phyloP scores from a whole-genome alignment of 2,797 vertebrate species.

The Nannoperca obscura region DNA sequence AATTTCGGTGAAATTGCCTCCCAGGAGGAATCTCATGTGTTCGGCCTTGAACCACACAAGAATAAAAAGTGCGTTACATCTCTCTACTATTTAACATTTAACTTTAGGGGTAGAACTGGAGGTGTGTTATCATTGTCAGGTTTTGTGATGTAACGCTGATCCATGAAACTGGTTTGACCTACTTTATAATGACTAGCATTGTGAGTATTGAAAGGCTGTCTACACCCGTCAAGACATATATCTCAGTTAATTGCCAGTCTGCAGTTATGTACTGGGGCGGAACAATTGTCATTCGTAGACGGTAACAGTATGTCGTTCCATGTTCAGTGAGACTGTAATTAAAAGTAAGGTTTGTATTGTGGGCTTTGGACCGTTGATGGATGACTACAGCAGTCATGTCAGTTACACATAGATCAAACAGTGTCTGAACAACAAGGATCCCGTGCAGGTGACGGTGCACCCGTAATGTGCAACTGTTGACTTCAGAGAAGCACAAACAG shows the following conservation, averaged over 20 bases:
- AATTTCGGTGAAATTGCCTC: constrained; percentile 8
- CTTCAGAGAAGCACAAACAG: neutral
- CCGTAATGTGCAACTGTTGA: constrained; percentile 17
- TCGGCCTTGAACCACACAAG: neutral
- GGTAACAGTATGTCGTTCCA: neutral
- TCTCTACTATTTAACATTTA: neutral
- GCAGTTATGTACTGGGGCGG: constrained; percentile 8
- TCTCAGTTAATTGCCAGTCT: constrained; percentile 26
- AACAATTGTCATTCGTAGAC: constrained; percentile 10
- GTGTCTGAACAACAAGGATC: constrained; percentile 1
- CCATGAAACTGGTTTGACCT: constrained; percentile 28
- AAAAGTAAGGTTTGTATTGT: constrained; percentile 13
- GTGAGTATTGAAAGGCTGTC: constrained; percentile 9
- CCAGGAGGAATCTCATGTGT: neutral
- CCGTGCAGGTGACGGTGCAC: neutral
- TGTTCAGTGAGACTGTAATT: constrained; percentile 33
- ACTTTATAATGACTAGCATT: constrained; percentile 41
- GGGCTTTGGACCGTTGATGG: neutral
- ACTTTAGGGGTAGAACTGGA: neutral
- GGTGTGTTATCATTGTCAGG: neutral
- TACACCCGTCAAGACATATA: constrained; percentile 32
- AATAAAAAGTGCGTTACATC: neutral
- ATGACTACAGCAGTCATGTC: constrained; percentile 9
- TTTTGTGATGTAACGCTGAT: constrained; percentile 22
- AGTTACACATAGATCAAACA: constrained; percentile 21